Conservation (phyloP, 2,113 vertebrate genomes). For the Albula glossodonta region DNA sequence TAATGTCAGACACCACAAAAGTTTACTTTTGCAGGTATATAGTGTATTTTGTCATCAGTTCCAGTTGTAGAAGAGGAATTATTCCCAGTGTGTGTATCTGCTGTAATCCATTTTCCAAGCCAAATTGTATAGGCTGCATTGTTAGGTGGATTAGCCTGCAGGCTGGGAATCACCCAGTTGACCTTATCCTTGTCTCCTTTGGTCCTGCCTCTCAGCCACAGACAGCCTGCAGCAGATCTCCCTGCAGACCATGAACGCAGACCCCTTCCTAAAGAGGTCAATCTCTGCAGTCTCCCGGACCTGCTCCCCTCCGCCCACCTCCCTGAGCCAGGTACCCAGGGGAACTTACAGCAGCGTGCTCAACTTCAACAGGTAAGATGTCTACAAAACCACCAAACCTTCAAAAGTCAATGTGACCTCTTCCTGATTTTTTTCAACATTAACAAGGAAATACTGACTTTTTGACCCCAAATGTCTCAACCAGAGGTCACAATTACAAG, state of each 20-base stretch:
- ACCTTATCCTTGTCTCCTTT: not conserved
- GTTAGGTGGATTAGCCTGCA: not conserved
- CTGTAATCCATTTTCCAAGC: too few species aligned
- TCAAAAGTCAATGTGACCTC: too few species aligned
- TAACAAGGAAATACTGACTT: too few species aligned
- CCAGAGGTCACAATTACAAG: too few species aligned
- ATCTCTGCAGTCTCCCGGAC: slow-evolving; percentile 75
- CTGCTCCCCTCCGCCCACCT: slow-evolving; percentile 79
- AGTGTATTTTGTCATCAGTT: too few species aligned
- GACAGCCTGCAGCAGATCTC: slow-evolving; percentile 96
- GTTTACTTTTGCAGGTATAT: too few species aligned
- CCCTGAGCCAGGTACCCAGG: slow-evolving; percentile 69
- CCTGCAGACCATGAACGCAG: slow-evolving; percentile 92
- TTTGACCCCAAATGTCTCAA: too few species aligned
- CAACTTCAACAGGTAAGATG: slow-evolving; percentile 69
- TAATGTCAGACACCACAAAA: too few species aligned
- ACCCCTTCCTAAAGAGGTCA: slow-evolving; percentile 89
- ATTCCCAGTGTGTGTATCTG: too few species aligned
- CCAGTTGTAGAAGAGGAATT: too few species aligned
- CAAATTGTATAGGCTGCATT: too few species aligned
- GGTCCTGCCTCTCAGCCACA: slow-evolving; percentile 64
- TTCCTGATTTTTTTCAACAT: too few species aligned
- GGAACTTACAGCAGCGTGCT: slow-evolving; percentile 90
- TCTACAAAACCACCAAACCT: not conserved
- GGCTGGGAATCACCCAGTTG: not conserved